Evolutionary conservation across 2,797 vertebrate species (phyloP), one percentile per base, ranked within the genome.

Genomic region (Myotis planiceps): DNA sequence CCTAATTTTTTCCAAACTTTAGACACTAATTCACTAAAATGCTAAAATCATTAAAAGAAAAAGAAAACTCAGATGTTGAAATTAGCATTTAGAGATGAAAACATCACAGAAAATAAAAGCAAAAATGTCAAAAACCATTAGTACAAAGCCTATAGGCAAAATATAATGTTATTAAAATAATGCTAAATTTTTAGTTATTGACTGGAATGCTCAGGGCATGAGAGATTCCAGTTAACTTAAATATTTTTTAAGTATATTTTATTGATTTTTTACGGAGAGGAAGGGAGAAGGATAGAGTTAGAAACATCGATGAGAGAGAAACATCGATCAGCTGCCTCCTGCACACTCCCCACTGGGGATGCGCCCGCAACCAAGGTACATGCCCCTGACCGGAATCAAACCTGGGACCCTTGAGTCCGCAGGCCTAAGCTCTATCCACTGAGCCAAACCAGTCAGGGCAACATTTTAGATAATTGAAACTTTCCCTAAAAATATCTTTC

Each of bases 11-110:
- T 51, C 53, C 39, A 83, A 68, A 51, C 6, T 68, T 86, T 83
- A 27, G 42, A 51, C 29, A 92, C 45, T 76, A 96, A 90, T 81
- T 95, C 23, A 87, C 27, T 96, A 84, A 65, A 79, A 83, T 23
- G 58, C 2, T 78, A 71, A 95, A 90, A 53, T 95, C 42, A 86
- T 68, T 55, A 80, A 29, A 92, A 74, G 7, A 87, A 89, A 95
- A 95, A 69, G 74, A 81, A 96, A 93, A 29, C 14, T 34, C 27
- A 85, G 9, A 92, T 87, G 21, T 34, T 72, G 10, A 95, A 95
- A 85, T 95, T 55, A 71, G 19, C 6, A 89, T 92, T 69, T 71
- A 32, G 15, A 51, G 45, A 75, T 65, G 9, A 51, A 91, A 91
- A 80, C 27, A 90, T 65, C 23, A 91, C 21, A 60, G 34, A 71